Percentiles rank a stretch among this genome's conserved stretches.
Conservation (phyloP, 2,797 vertebrate genomes). For the Saxicola maurus region DNA sequence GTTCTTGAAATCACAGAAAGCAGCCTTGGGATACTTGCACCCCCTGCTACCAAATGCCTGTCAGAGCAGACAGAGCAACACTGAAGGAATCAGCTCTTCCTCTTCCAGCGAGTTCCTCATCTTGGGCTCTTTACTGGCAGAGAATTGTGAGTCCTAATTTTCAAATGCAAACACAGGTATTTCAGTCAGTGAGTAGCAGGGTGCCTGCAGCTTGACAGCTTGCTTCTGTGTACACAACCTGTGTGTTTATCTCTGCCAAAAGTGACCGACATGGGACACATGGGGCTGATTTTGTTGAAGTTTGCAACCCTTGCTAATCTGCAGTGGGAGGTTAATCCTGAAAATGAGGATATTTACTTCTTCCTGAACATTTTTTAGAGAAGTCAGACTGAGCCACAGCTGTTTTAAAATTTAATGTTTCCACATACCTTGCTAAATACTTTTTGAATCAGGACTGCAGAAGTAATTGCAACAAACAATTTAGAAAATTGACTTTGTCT, state of each 20-base stretch:
- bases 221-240: neutral
- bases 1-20: neutral
- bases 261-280: accelerated
- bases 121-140: neutral
- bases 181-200: neutral
- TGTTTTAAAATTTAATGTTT: neutral
- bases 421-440: neutral
- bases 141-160: neutral
- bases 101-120: neutral
- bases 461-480: neutral
- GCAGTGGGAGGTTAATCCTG: neutral
- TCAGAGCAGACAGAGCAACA: neutral
- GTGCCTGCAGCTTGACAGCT: neutral
- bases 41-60: neutral
- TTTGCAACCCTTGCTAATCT: neutral
- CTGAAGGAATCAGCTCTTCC: neutral
- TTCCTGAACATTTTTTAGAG: neutral
- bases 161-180: neutral
- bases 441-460: neutral
- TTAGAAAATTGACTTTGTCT: slow-evolving; percentile 8
- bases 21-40: neutral
- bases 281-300: neutral
- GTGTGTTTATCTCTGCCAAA: neutral
- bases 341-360: neutral
- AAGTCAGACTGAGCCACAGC: neutral